These are phyloP conservation scores for Lepus europaeus DNA, from an alignment of 2,113 vertebrate genomes.

Conservation along the genomic window DNA sequence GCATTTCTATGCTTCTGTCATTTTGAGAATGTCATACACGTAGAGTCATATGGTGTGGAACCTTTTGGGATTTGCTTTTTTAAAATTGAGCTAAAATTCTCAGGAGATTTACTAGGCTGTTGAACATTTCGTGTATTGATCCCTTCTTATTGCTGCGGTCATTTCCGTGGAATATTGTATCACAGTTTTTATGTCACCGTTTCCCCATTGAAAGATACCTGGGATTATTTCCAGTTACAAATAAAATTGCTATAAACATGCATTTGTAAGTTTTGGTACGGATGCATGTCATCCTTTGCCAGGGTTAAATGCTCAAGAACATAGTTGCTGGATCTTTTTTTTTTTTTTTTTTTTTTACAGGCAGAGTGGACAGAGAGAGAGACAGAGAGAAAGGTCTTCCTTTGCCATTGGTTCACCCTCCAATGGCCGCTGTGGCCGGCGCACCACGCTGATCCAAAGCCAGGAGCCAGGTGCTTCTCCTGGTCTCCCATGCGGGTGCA, in stretches of 20 bases:
- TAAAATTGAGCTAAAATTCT: neutral
- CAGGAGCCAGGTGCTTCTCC: too few relatives aligned
- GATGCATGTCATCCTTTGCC: neutral
- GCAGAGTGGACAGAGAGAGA: too few relatives aligned
- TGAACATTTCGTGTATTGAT: neutral
- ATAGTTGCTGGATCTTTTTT: neutral
- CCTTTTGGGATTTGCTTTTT: neutral
- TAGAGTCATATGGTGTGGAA: neutral
- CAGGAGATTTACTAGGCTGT: neutral
- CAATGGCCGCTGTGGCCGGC: too few relatives aligned
- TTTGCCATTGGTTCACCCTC: too few relatives aligned
- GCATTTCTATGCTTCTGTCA: neutral
- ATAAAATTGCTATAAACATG: neutral
- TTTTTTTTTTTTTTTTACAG: too few relatives aligned
- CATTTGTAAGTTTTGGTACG: neutral
- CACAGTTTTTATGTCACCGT: neutral
- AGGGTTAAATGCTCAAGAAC: neutral
- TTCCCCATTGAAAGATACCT: neutral
- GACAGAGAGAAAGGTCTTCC: too few relatives aligned
- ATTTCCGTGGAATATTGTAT: neutral
- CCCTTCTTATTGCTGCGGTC: neutral
- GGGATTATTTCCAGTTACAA: neutral
- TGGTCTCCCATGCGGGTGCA: too few relatives aligned
- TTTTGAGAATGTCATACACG: neutral
- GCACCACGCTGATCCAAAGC: too few relatives aligned